Evolutionary conservation across 2,113 vertebrate genomes (phyloP), one percentile per base, ranked within the genome.

Genomic region (Bubo bubo): DNA sequence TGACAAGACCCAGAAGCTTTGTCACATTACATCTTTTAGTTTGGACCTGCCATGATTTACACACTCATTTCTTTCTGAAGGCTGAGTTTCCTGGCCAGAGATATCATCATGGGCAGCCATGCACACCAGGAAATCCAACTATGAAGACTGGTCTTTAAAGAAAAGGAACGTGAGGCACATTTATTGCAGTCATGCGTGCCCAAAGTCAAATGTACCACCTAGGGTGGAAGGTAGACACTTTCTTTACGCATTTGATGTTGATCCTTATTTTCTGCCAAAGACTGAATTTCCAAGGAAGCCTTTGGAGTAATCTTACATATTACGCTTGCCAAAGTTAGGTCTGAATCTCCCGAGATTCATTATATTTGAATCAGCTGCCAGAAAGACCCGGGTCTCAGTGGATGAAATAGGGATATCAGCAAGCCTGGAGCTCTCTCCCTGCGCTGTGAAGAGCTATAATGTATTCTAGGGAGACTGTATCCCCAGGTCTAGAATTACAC

Each of bases 91-190:
- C 63, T 30, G 37, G 75, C 20, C 82, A 60, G 39, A 71, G 14
- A 2, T 30, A 59, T 12, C 37, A 37, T 4, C 39, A 18, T 2
- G 12, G 24, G 21, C 35, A 55, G 14, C 41, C 0, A 0, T 30
- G 47, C 23, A 43, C 10, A 14, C 9, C 70, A 50, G 27, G 7
- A n/a, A 76, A 60, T 35, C 58, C 68, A 71, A 2, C 34, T 15
- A 5, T 63, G 68, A 88, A 28, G 26, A 14, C 20, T 56, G 20
- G 4, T 32, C 60, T 67, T 55, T 34, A 64, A 47, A 41, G 59
- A 14, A 50, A 53, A 86, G 43, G 45, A 59, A 41, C 24, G 7
- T 4, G 21, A 75, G 50, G 45, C 37, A 37, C 39, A 67, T 22
- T 26, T 16, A 30, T 35, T 55, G 41, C 23, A 39, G n/a, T 32